Base-by-base conservation (phyloP, 2,888 invertebrate genomes). In the Aspidapion aeneum region DNA sequence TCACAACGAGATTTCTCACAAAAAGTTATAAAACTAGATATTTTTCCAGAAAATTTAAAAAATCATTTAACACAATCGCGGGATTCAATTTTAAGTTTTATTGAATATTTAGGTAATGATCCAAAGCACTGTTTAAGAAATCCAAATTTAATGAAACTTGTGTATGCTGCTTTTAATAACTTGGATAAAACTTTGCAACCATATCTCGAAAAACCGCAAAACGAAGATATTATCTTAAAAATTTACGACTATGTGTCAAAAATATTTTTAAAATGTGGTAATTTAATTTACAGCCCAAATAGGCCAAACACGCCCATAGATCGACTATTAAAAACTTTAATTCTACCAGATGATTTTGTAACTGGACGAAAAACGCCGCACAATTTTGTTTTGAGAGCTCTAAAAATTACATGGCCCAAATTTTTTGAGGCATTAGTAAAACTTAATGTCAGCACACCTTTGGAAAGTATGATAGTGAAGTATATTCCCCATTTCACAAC, bases 351-450 rank as follows among this genome's bases (percentile, higher is more conserved):
- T 0, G 77, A 80, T 54, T 73, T 85, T 62, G 77, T 84, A 69
- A 79, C 82, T 62, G 84, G 84, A 0, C 80, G 80, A 63, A 69
- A 74, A 52, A 59, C 76, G 0, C 71, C 78, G 0, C 80, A 82
- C 63, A 73, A 74, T 0, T 79, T 79, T 60, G 70, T 82, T 3
- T 71, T 83, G 1, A 79, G 79, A 67, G 77, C 83, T 0, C 74
- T 86, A 17, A 81, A 82, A 66, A 80, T 80, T 71, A 81, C 83
- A 16, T 84, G 84, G 78, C 82, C 83, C 19, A 77, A 84, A 19
- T 80, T 83, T 65, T 75, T 85, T 50, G 80, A 81, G 67, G 85
- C 84, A 0, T 78, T 85, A 18, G 80, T 81, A 0, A 79, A 79
- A 19, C 70, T 86, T 48, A 81, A 82, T 67, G 79, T 77, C 59